Base-by-base conservation (phyloP, 2,888 invertebrate genomes). In the Zonitis immaculata region DNA sequence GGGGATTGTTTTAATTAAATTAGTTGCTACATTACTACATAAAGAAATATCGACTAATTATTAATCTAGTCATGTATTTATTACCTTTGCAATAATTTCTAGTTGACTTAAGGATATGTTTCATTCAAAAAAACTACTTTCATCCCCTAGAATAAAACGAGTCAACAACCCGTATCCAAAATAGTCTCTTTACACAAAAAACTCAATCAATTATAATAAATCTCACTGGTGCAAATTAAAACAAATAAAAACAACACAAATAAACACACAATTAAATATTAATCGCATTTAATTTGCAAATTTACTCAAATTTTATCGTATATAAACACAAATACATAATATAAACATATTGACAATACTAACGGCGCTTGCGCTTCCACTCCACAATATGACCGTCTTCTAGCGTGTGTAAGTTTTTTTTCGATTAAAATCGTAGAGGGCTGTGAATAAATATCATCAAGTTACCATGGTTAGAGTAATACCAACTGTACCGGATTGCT, bases 271-370 rank as follows among this genome's bases (percentile, higher is more conserved):
- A 50, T 20, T 47, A 27, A 7, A 42, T 42, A 42, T 51, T 54
- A 45, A 54, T 57, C 54, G 45, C 47, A n/a, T n/a, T 14, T 12
- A 52, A 54, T 48, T 42, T 39, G 12, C 14, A 27, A 42, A 42
- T 51, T 53, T 48, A 54, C 46, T 49, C 47, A 25, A 16, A 8
- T 47, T 52, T 48, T 52, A 58, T 48, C 52, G 53, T 56, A 54
- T 47, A 58, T 58, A 58, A 58, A 56, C 52, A 57, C 59, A 56
- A 56, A 59, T 54, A 54, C 48, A 44, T 48, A 58, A 65, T 58
- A 45, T n/a, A n/a, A 61, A 57, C 59, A 62, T 66, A 66, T 66
- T 61, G 66, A 66, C 64, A 64, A 63, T 57, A 61, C 52, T 47
- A 51, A 65, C 57, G 59, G 64, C 66, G 66, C 66, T 53, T 66